Conservation (phyloP, 2,888 invertebrate genomes). For the Limenitis camilla region DNA sequence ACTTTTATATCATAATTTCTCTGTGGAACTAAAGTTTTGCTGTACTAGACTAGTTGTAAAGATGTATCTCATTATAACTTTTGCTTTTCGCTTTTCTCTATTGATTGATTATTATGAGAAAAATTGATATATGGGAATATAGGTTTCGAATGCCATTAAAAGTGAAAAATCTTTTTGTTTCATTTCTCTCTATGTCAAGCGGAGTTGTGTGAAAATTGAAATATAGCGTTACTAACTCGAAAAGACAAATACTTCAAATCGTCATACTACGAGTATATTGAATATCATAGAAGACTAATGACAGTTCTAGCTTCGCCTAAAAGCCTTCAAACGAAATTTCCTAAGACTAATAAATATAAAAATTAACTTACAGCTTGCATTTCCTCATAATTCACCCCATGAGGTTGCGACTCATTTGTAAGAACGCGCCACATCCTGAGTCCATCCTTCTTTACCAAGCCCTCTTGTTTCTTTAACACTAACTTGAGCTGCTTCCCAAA, state of each 20-base stretch:
- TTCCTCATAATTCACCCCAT: conserved; percentile 86
- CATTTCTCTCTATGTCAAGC: not conserved
- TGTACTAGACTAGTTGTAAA: conserved; percentile 24
- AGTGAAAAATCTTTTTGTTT: conserved; percentile 5
- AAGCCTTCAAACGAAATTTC: not conserved
- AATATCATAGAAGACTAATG: not conserved
- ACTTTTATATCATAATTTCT: conserved; percentile 2
- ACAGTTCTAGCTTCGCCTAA: not conserved
- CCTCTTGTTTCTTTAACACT: conserved; percentile 82
- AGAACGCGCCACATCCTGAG: conserved; percentile 88
- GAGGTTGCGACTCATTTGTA: conserved; percentile 83
- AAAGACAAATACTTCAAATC: not conserved
- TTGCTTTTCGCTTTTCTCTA: conserved; percentile 32
- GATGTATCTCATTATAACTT: conserved; percentile 14
- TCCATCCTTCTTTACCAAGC: conserved; percentile 84
- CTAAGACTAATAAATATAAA: not conserved
- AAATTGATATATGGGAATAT: conserved; percentile 11
- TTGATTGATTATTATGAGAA: conserved; percentile 19
- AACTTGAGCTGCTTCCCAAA: conserved; percentile 86
- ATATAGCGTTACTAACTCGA: not conserved
- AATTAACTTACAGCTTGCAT: conserved; percentile 78
- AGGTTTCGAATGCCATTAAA: conserved; percentile 13
- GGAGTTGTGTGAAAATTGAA: not conserved
- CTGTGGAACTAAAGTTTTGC: not conserved
- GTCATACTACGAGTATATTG: not conserved